Evolutionary conservation across 35 echinoderm and acorn worm genomes (phyloP).

Genomic region (Strongylocentrotus purpuratus): DNA sequence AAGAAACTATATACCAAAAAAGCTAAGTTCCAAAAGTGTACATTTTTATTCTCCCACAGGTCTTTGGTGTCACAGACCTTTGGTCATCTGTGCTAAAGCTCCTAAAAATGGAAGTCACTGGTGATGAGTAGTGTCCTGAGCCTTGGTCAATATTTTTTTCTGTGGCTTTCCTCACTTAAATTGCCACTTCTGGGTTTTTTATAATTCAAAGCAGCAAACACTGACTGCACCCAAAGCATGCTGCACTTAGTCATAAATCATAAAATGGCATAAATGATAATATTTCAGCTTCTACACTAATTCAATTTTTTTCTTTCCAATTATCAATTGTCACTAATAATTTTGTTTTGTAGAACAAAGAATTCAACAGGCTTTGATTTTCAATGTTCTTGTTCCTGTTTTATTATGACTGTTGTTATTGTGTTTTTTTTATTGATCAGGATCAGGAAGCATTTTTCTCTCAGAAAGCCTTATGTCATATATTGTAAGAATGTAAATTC

Average conservation of each 20-base stretch:
- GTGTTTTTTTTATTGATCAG: too few species aligned
- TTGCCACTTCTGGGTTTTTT: background rate
- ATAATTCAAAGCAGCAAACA: background rate
- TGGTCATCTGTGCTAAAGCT: background rate
- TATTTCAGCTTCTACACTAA: background rate
- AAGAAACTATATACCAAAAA: too few species aligned
- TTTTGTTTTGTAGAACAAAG: background rate
- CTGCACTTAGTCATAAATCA: background rate
- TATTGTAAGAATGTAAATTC: background rate
- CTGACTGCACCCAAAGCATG: background rate
- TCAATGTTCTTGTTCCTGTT: background rate
- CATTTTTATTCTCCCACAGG: background rate
- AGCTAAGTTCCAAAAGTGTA: too few species aligned
- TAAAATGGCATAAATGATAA: background rate
- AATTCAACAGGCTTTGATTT: background rate
- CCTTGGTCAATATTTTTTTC: background rate
- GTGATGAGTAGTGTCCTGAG: background rate
- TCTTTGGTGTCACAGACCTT: background rate
- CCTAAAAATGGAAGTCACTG: background rate
- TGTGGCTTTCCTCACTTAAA: background rate
- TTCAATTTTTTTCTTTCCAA: background rate
- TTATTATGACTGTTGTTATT: too few species aligned
- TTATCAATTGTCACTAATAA: background rate
- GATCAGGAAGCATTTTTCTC: too few species aligned
- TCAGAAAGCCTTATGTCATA: too few species aligned